A percentile compares a stretch with the other conserved stretches of the same genome.
phyloP scores from a whole-genome alignment of 2,797 vertebrate genomes.

The Momotus momota region DNA sequence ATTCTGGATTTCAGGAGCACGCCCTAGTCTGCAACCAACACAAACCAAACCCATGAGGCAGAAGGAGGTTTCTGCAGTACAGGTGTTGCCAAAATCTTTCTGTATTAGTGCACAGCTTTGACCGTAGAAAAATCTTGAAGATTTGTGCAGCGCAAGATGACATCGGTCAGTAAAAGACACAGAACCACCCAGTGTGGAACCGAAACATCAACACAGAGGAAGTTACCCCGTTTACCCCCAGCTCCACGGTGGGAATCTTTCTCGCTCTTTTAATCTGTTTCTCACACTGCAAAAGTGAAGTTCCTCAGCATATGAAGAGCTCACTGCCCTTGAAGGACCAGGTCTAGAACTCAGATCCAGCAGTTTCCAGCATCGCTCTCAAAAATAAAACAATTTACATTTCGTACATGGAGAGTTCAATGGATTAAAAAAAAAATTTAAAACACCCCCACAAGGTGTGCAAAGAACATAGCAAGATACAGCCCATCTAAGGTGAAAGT shows the following conservation, averaged over 20 bases:
- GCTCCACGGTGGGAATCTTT: neutral
- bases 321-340: neutral
- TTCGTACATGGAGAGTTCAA: neutral
- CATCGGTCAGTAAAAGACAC: neutral
- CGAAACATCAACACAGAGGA: rapidly evolving
- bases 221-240: neutral
- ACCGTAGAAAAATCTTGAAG: neutral
- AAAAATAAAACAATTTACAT: neutral
- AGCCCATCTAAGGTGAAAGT: neutral
- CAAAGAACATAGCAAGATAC: neutral
- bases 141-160: neutral
- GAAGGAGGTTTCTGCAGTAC: neutral
- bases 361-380: neutral
- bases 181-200: neutral
- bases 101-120: neutral
- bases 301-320: neutral
- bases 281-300: neutral
- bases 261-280: neutral
- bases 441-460: neutral
- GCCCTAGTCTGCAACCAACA: neutral
- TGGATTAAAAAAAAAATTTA: neutral
- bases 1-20: neutral
- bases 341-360: neutral
- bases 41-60: neutral
- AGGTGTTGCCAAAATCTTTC: neutral